Evolutionary conservation across 1,140 invertebrate genomes (phyloP), one percentile per base, ranked within the genome.

Genomic region (Homalodisca vitripennis): DNA sequence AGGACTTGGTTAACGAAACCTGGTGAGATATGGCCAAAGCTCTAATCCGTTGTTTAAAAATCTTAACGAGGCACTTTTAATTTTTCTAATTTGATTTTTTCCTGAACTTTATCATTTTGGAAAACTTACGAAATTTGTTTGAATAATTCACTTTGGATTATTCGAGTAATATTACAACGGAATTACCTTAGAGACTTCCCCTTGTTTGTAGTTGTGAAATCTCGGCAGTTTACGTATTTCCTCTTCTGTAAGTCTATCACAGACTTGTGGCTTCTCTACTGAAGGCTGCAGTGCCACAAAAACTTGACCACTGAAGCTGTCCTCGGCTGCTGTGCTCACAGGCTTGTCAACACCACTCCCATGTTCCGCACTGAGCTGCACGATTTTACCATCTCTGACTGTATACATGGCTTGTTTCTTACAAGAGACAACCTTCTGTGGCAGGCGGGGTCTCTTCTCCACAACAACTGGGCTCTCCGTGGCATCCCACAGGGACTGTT

Each of bases 161-260:
- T n/a, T n/a, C n/a, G n/a, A n/a, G n/a, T n/a, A n/a, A n/a, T n/a
- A n/a, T n/a, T n/a, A n/a, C n/a, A n/a, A n/a, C n/a, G n/a, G n/a
- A 66, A n/a, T 67, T 74, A 80, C 79, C 78, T 83, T 82, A 27
- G 77, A 80, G 30, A 78, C 79, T 46, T 70, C 68, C 51, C 84
- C 84, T 27, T 74, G 70, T 3, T 75, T 22, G 74, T 85, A 85
- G 72, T 84, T 80, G 64, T 77, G 67, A 80, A 85, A 85, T 73
- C 77, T 79, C 3, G 83, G 79, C 57, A 84, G 72, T 26, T 74
- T 72, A 75, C 75, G 79, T 46, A 86, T 82, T 75, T 85, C 80
- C 6, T 81, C 79, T 30, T 79, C 22, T 51, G 73, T 78, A 10
- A 84, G 72, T 74, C 77, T 76, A 34, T n/a, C 68, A 66, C 22